Evolutionary conservation across 53 echinoderm and acorn worm genomes (phyloP).

Genomic region (Temnopleurus reevesii): DNA sequence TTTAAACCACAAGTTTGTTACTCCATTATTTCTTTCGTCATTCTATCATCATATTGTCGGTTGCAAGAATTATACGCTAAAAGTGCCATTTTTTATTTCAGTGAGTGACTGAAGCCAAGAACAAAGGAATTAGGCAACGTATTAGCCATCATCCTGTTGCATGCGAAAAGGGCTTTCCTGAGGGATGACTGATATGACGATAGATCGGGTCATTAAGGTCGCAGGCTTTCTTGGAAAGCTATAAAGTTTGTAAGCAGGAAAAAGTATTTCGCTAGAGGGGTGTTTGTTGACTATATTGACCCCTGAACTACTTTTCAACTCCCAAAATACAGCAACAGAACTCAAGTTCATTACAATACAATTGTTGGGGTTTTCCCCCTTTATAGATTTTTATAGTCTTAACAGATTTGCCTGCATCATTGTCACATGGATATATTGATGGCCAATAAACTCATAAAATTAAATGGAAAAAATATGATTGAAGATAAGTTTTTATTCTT

Average conservation of each 20-base stretch:
- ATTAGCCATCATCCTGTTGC: constrained; percentile 9
- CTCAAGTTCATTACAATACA: too few species aligned
- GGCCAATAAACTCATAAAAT: neutral
- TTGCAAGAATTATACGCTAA: too few species aligned
- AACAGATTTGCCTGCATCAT: neutral
- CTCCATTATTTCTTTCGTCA: too few species aligned
- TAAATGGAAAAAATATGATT: too few species aligned
- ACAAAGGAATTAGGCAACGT: neutral
- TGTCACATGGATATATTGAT: neutral
- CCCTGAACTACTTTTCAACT: neutral
- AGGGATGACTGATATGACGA: neutral
- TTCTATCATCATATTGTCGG: too few species aligned
- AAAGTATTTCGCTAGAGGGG: neutral
- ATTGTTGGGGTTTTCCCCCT: too few species aligned
- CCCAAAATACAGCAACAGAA: neutral
- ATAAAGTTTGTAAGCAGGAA: neutral
- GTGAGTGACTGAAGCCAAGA: neutral
- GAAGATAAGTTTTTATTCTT: too few species aligned
- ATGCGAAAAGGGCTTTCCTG: neutral
- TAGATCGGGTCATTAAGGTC: neutral
- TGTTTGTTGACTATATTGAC: neutral
- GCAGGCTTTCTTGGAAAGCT: constrained; percentile 34
- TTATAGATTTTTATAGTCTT: neutral
- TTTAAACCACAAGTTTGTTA: too few species aligned
- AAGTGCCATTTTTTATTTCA: too few species aligned